Evolutionary conservation across 2,113 vertebrate species (phyloP).

Genomic region (human (Homo sapiens)): GRCh38 chr3:106629501-106630000

Average conservation of each 20-base stretch:
- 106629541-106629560: not conserved
- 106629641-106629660: rapidly evolving
- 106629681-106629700: not conserved
- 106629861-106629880: constrained; percentile 9
- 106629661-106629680: not conserved
- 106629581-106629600: too few relatives aligned
- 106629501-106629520: not conserved
- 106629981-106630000: not conserved
- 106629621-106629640: not conserved
- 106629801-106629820: constrained; percentile 28
- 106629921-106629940: not conserved
- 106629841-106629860: constrained; percentile 25
- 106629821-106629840: constrained; percentile 48
- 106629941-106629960: not conserved
- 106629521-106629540: not conserved
- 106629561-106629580: not conserved
- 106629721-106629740: not conserved
- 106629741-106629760: constrained; percentile 50
- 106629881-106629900: constrained; percentile 1
- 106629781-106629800: not conserved
- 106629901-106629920: not conserved
- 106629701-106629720: not conserved
- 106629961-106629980: not conserved
- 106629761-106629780: not conserved
- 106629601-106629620: rapidly evolving